Percentiles rank a stretch among this genome's conserved stretches.
phyloP scores from a whole-genome alignment of 2,113 vertebrate species.

The Corythaeola cristata region DNA sequence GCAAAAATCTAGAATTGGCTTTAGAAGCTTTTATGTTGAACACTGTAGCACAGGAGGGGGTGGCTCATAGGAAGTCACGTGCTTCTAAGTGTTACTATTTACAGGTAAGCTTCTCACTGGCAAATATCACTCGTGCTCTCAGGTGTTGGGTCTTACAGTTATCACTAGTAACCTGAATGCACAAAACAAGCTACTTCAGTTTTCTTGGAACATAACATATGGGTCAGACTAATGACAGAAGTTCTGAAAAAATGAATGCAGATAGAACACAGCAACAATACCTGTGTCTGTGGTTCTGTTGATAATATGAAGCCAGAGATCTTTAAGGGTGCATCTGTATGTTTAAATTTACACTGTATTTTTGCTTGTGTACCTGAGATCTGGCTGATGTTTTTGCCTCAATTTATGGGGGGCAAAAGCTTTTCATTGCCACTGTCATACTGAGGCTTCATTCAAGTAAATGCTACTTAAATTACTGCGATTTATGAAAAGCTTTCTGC shows the following conservation, averaged over 20 bases:
- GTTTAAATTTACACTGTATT: background rate
- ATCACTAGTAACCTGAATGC: accelerated
- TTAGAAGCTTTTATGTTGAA: background rate
- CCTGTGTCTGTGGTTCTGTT: background rate
- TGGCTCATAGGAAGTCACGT: background rate
- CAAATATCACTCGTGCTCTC: background rate
- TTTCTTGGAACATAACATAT: background rate
- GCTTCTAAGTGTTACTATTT: background rate
- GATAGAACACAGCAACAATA: background rate
- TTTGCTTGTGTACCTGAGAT: background rate
- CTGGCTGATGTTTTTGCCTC: background rate
- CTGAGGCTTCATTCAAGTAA: background rate
- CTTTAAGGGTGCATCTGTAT: background rate
- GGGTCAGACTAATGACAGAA: background rate
- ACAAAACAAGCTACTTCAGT: background rate
- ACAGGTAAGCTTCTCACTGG: background rate
- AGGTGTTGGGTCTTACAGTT: background rate
- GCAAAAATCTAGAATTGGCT: background rate
- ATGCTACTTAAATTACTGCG: background rate
- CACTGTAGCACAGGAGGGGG: background rate
- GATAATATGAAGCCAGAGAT: background rate
- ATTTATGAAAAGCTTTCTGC: background rate
- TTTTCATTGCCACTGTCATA: background rate
- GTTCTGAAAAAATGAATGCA: background rate
- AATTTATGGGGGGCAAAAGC: background rate